A percentile compares a stretch with the other conserved stretches of the same genome.
Conservation (phyloP, 2,797 vertebrate species). For the Philypnodon macrostomus region DNA sequence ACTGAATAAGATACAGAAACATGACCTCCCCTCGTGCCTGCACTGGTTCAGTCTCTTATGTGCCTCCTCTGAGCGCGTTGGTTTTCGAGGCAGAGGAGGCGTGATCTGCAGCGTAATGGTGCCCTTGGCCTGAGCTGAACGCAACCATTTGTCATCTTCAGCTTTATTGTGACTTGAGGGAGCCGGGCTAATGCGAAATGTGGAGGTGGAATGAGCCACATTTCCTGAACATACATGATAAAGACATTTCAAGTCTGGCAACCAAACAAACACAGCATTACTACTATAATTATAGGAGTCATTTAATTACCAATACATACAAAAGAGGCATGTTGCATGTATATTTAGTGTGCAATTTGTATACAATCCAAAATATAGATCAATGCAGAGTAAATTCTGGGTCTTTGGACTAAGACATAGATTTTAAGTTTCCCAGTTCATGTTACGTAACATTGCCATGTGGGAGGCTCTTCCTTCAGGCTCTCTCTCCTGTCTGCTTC, state of each 20-base stretch:
- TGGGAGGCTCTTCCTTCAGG: constrained; percentile 57
- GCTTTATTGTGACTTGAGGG: constrained; percentile 49
- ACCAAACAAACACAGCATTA: constrained; percentile 16
- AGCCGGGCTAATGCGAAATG: constrained; percentile 40
- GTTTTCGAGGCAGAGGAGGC: constrained; percentile 46
- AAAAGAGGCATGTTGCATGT: neutral
- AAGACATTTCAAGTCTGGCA: constrained; percentile 11
- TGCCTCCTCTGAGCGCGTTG: constrained; percentile 42
- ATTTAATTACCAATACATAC: constrained; percentile 1
- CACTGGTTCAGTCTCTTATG: constrained; percentile 28
- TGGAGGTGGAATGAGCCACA: constrained; percentile 35
- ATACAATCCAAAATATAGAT: constrained; percentile 19
- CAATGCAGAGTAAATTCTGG: constrained; percentile 42
- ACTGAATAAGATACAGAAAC: constrained; percentile 28
- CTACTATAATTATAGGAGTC: constrained; percentile 17
- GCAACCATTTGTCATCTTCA: constrained; percentile 53
- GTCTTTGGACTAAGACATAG: too few relatives aligned
- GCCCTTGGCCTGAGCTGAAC: constrained; percentile 51
- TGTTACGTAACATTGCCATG: constrained; percentile 58
- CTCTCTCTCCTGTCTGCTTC: constrained; percentile 36
- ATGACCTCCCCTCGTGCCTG: constrained; percentile 32
- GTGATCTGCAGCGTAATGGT: constrained; percentile 48
- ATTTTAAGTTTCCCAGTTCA: constrained; percentile 55
- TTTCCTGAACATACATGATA: constrained; percentile 18
- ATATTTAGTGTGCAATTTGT: constrained; percentile 1